Conservation (phyloP, 2,797 vertebrate species). For the Periparus ater region DNA sequence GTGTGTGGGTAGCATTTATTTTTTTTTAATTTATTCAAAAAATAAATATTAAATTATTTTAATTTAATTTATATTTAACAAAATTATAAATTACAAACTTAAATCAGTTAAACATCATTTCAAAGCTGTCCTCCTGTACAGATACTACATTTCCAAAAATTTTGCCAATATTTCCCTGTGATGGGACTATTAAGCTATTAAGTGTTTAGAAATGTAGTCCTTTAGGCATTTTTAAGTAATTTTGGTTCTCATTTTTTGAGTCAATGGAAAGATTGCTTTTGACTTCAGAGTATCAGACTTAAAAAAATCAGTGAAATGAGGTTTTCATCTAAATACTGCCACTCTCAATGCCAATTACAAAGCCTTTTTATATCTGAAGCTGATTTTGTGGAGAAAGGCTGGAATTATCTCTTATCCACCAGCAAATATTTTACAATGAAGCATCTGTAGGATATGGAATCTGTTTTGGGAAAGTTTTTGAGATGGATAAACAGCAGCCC, state of each 20-base stretch:
- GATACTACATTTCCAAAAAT: background rate
- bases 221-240: background rate
- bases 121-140: background rate
- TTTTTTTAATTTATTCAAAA: background rate
- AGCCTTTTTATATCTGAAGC: background rate
- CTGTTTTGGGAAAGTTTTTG: background rate
- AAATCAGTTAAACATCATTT: background rate
- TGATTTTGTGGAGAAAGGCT: background rate
- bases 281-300: background rate
- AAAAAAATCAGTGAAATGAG: background rate
- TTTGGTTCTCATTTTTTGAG: background rate
- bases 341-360: background rate
- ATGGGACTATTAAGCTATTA: background rate
- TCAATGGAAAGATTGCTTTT: background rate
- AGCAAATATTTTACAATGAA: background rate
- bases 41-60: no score
- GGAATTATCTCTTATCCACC: background rate
- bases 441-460: background rate
- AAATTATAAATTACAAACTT: background rate
- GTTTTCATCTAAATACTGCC: background rate
- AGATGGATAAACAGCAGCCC: background rate
- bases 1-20: background rate
- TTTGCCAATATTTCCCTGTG: background rate
- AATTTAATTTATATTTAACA: background rate
- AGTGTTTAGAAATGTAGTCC: background rate